phyloP scores from a whole-genome alignment of 2,113 vertebrate genomes.

The Mobula birostris region DNA sequence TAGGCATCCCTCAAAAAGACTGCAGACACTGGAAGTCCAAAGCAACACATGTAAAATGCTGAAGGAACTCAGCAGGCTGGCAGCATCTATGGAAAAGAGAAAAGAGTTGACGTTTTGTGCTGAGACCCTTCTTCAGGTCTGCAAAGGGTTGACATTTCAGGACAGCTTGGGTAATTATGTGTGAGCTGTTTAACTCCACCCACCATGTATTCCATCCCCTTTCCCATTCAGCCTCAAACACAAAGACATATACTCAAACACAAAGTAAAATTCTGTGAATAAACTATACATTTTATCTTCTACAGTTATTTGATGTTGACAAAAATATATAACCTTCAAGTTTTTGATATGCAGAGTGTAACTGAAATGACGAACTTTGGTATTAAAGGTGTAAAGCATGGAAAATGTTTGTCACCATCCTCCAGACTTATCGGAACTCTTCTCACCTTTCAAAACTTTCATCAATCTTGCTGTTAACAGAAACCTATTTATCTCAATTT shows the following conservation, averaged over 20 bases:
- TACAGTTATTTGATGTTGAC: not conserved
- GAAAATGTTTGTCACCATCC: not conserved
- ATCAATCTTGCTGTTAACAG: not conserved
- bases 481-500: not conserved
- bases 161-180: not conserved
- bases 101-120: no score
- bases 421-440: not conserved
- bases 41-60: no score
- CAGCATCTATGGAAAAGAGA: no score
- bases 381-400: not conserved
- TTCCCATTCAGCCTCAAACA: not conserved
- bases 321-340: no score
- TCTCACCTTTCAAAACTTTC: not conserved
- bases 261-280: not conserved
- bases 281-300: not conserved
- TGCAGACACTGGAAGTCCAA: no score
- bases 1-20: no score
- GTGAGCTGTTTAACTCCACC: not conserved
- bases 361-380: not conserved
- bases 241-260: not conserved
- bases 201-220: not conserved
- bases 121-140: no score
- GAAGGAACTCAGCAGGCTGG: no score
- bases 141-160: no score
- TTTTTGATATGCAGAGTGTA: not conserved